Evolutionary conservation across 2,888 invertebrate genomes (phyloP).

Genomic region (Myopa testacea): DNA sequence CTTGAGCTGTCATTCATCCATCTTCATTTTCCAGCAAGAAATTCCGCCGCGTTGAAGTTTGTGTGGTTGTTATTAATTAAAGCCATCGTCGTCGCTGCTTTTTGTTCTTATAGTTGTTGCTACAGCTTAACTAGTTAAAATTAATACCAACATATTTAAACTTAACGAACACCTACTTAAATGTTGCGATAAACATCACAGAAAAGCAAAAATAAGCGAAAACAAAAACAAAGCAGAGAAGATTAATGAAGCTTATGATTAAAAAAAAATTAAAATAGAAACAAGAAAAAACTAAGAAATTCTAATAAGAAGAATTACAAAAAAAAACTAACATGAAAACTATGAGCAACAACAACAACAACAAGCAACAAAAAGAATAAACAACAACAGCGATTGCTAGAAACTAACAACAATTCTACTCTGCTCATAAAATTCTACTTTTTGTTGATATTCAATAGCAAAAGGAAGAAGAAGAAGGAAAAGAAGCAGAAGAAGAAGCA

Average conservation of each 20-base stretch:
- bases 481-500: not conserved
- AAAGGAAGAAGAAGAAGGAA: not conserved
- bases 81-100: not conserved
- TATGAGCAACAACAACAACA: too few relatives aligned
- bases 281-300: not conserved
- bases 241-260: constrained; percentile 19
- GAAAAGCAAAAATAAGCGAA: not conserved
- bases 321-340: not conserved
- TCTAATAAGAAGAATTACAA: not conserved
- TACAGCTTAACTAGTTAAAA: not conserved
- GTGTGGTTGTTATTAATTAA: constrained; percentile 14
- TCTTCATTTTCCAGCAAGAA: not conserved
- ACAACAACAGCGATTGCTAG: not conserved
- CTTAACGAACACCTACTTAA: constrained; percentile 15
- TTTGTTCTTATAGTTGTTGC: not conserved
- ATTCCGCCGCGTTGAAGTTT: not conserved
- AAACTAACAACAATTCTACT: not conserved
- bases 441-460: not conserved
- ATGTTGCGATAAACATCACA: constrained; percentile 8
- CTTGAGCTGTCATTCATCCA: not conserved
- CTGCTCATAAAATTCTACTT: not conserved
- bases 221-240: not conserved
- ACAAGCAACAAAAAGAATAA: not conserved
- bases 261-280: not conserved
- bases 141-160: not conserved